Evolutionary conservation across 2,888 invertebrate species (phyloP), one percentile per base, ranked within the genome.

Genomic region (Ariolimax columbianus): DNA sequence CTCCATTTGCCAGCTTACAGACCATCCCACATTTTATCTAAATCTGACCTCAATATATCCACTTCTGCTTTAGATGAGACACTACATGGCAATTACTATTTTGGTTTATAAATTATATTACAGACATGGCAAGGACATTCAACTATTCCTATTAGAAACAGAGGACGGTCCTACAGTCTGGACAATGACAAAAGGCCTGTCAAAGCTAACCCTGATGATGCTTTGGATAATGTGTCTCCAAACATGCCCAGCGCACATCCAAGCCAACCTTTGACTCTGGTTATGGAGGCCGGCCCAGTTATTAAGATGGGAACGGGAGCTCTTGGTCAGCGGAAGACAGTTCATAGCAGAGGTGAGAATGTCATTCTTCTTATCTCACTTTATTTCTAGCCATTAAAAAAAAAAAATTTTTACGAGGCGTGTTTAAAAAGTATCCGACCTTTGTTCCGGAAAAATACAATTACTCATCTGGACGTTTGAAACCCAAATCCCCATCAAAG

Each of bases 281-380:
- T 77, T 26, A 86, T 87, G 77, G 82, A 75, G 36, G 82, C 84
- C 3, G 87, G 88, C 0, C 88, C 88, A 0, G 86, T 87, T 38
- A 88, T 88, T 43, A 86, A 85, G 30, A 86, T 88, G 87, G 87
- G 87, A 26, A 86, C 83, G 43, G 86, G 82, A 1, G 84, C 80
- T 30, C 63, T 87, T 4, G 85, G 82, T 17, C 82, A 82, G 36
- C 79, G 83, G 59, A 86, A 86, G 66, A 47, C 68, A 47, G n/a
- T 47, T 33, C 43, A 43, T 30, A 63, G 66, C 17, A 72, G 77
- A 75, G 82, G 82, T 66, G n/a, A 78, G 78, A 33, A 75, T 55
- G n/a, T n/a, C n/a, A n/a, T n/a, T n/a, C n/a, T n/a, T n/a, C n/a
- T n/a, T n/a, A n/a, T n/a, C n/a, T n/a, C n/a, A n/a, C n/a, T n/a